These are phyloP conservation scores for Halichondria panicea DNA, from an alignment of 37 sponge, comb jelly and placozoan species.

Conservation along the genomic window DNA sequence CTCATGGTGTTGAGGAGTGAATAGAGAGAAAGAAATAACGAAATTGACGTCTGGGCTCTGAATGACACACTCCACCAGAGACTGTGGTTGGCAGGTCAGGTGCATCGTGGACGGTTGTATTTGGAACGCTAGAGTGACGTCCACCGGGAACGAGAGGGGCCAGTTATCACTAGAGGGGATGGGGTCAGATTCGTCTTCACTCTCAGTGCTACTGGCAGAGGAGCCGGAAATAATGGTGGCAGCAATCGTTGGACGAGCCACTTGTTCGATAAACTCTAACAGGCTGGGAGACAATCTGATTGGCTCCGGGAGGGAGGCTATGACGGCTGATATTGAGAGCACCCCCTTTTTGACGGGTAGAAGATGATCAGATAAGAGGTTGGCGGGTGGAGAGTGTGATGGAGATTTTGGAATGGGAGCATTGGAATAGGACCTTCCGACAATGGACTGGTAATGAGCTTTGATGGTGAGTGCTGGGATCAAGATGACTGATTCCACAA, in stretches of 20 bases:
- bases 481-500: constrained; percentile 32
- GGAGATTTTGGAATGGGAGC: background rate
- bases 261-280: constrained; percentile 87
- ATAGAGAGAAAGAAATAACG: constrained; percentile 76
- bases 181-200: constrained; percentile 6
- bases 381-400: background rate
- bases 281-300: constrained; percentile 68
- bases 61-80: constrained; percentile 76
- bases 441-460: constrained; percentile 70
- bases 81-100: constrained; percentile 86
- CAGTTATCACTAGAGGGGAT: background rate
- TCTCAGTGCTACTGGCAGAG: constrained; percentile 5
- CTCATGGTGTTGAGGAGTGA: constrained; percentile 28
- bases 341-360: constrained; percentile 52
- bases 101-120: constrained; percentile 78
- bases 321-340: constrained; percentile 50
- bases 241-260: constrained; percentile 63
- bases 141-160: constrained; percentile 83
- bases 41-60: constrained; percentile 77
- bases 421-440: constrained; percentile 27
- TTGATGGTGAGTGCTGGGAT: constrained; percentile 66
- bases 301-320: constrained; percentile 70
- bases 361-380: too few relatives aligned
- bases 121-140: constrained; percentile 71
- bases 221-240: constrained; percentile 31